phyloP scores from a whole-genome alignment of 1,140 invertebrate species.

The Lepidurus packardi region DNA sequence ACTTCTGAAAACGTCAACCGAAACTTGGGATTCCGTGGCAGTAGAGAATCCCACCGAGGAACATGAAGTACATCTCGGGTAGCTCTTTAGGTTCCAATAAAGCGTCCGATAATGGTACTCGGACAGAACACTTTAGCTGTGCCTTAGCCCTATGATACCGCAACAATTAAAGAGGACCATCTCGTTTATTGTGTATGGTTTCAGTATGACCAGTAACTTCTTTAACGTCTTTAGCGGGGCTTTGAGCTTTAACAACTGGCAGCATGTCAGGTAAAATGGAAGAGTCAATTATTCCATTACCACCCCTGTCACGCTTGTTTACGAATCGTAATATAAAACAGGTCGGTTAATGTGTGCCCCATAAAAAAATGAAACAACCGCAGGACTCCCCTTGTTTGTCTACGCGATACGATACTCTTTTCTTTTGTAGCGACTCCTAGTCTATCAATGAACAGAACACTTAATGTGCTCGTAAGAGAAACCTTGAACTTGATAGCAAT shows the following conservation, averaged over 20 bases:
- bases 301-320: slow-evolving; percentile 11
- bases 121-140: no score
- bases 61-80: no score
- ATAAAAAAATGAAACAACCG: slow-evolving; percentile 19
- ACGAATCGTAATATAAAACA: background rate
- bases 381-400: slow-evolving; percentile 4
- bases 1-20: no score
- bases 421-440: background rate
- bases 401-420: slow-evolving; percentile 18
- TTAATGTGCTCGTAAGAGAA: background rate
- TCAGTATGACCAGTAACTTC: background rate
- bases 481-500: background rate
- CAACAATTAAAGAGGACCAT: no score
- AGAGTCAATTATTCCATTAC: slow-evolving; percentile 15
- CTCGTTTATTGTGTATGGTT: no score
- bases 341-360: slow-evolving; percentile 8
- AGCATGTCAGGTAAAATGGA: slow-evolving; percentile 6
- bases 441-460: slow-evolving; percentile 19
- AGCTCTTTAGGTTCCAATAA: no score
- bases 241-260: slow-evolving; percentile 3
- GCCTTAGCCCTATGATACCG: no score
- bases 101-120: no score
- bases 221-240: background rate
- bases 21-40: no score
- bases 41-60: no score